Base-by-base conservation (phyloP, 2,113 vertebrate species). In the Scolopax mira region DNA sequence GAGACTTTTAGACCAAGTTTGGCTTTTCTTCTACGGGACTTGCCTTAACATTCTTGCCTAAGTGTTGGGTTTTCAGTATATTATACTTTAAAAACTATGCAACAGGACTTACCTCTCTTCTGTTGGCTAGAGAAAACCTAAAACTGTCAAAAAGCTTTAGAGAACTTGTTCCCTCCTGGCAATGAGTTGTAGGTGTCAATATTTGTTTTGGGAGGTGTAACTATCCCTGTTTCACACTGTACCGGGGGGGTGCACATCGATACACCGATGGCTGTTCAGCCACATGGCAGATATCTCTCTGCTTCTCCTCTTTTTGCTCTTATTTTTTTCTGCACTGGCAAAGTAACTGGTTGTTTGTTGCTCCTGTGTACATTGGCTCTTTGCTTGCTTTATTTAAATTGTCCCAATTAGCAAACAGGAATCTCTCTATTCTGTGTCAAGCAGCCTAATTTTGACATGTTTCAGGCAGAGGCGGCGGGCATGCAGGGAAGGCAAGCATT, bases 241-340 rank as follows among this genome's bases (percentile, higher is more conserved):
- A 46, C 19, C 8, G 46, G 46, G 46, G 21, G 46, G 46, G 46
- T 22, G 46, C 10, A 8, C 46, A 3, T 48, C 10, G 21, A 48
- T 48, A 9, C 46, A 48, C 46, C 10, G 46, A 22, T 48, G 46
- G 46, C 46, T 48, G 19, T 22, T 48, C 46, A 48, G 46, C 46
- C 21, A 48, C 21, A 22, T 9, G 19, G 46, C 46, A 46, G 46
- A 4, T 11, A 7, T 5, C 41, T 54, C 17, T 33, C 44, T 58
- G 24, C 58, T 65, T 65, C 48, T 52, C n/a, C 44, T 0, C 0
- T 19, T 58, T 18, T 24, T 5, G 1, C 5, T 44, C 7, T 23
- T 51, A 4, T 12, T 73, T 62, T 49, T 30, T 28, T 30, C 52
- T 64, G 71, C 33, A 1, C 24, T 60, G 85, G 39, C 57, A 25